Evolutionary conservation across 2,113 vertebrate species (phyloP).

Genomic region (Pedionomus torquatus): DNA sequence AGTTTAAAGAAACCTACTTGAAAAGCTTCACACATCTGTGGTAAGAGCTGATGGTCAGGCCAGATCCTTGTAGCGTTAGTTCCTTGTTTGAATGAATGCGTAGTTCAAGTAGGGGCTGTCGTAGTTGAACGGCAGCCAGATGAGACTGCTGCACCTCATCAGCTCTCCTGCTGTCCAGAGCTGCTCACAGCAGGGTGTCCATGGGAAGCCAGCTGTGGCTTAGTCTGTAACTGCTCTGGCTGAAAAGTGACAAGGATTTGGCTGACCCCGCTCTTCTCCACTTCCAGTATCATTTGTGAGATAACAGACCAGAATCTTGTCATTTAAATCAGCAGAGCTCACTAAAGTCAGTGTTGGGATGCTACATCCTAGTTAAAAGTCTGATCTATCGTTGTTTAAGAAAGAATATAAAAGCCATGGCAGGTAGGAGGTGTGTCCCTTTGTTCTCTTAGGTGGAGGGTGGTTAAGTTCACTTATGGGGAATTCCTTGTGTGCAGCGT

Average conservation of each 20-base stretch:
- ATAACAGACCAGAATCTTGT: not conserved
- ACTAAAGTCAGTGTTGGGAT: not conserved
- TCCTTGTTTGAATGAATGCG: not conserved
- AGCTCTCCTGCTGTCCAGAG: not conserved
- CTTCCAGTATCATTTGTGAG: not conserved
- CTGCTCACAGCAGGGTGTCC: not conserved
- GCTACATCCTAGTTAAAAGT: not conserved
- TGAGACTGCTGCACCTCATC: constrained; percentile 19
- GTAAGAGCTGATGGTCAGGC: not conserved
- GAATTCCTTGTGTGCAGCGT: not conserved
- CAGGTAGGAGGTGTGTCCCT: not conserved
- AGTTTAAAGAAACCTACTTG: constrained; percentile 29
- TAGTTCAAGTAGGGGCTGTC: not conserved
- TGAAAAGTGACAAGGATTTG: not conserved
- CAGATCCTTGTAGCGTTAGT: not conserved
- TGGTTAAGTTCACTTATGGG: not conserved
- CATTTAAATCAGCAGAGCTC: not conserved
- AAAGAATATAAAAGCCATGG: not conserved
- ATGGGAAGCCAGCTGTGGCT: not conserved
- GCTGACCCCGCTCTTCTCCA: not conserved
- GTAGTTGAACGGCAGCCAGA: not conserved
- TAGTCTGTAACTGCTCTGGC: not conserved
- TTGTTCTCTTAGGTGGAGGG: not conserved
- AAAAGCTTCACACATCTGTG: constrained; percentile 3
- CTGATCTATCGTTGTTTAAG: not conserved